Evolutionary conservation across 2,113 vertebrate species (phyloP), one percentile per base, ranked within the genome.

Genomic region (Greenwoodochromis staneri): DNA sequence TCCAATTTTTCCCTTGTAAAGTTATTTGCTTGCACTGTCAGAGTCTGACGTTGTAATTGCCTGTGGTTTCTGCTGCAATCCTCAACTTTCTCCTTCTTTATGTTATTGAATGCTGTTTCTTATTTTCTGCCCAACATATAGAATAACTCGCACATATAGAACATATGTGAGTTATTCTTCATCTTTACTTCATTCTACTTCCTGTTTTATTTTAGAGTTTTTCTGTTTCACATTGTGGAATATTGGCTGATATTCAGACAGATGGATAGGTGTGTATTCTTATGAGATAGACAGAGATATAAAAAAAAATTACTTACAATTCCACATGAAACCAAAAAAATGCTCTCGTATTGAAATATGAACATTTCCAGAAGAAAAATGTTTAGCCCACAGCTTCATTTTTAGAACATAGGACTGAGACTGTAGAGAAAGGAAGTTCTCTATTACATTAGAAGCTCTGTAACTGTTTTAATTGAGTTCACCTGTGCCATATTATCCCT

Each of bases 81-180:
- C 24, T 76, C 13, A 42, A 13, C 2, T 73, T 73, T 73, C 13
- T 73, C 38, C 7, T 45, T 45, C 38, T 45, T 16, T 76, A 29
- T 19, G 42, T 31, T 49, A 27, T 29, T 76, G 16, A 29, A 29
- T 47, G 71, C 9, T 29, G 9, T 27, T 73, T 45, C 69, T 24
- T 4, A 63, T 24, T 45, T 73, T 47, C 9, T 47, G 42, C 24
- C 14, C 16, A 36, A 66, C 31, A 66, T n/a, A n/a, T 19, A 66
- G 61, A 66, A 66, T 38, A 66, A 12, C 17, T 38, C 61, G 12
- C 17, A 66, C 31, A 38, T 8, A 12, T 66, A 12, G 9, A 12
- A 7, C 31, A 45, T 45, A 16, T 45, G 21, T 17, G 40, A 45
- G 0, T 0, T 76, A 47, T 7, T 47, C 24, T 29, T 29, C 13